Base-by-base conservation (phyloP, 2,888 invertebrate species). In the Ischnura elegans region DNA sequence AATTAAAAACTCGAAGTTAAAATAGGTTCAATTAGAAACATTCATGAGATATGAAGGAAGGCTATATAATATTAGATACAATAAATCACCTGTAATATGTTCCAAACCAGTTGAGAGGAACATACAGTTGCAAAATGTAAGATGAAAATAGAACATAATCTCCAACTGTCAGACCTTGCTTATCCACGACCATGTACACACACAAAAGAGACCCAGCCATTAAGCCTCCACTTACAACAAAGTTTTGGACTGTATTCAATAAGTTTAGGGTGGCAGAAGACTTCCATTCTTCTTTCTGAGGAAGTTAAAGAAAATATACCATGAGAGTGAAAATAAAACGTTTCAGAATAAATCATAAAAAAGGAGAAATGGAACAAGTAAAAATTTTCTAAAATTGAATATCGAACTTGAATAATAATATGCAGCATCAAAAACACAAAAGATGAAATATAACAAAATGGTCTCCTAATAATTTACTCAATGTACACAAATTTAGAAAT, bases 41-140 rank as follows among this genome's bases (percentile, higher is more conserved):
- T 19, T 51, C 13, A 51, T 19, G 4, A 10, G 13, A 19, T 6
- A 19, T 19, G 19, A 51, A 51, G 51, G 19, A 51, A 10, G 51
- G 8, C 8, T 8, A 51, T 51, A 19, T 51, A 19, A 5, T 51
- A 2, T 76, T 76, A 5, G 36, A 76, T 76, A 36, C 36, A 36
- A 25, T 25, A 0, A 87, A 95, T 95, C 95, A 98, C 98, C 99
- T 98, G 95, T 99, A 99, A 95, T 99, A 99, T 3, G 99, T 99
- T 47, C 99, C 99, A 95, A 99, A 99, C 98, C 98, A 99, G 96
- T 99, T 99, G 93, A 99, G 96, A 0, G 99, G 99, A 94, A 98
- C 98, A 95, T 99, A 99, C 45, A 99, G 96, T 95, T 99, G 99
- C 94, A 99, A 97, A 42, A 99, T 98, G 95, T 99, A 99, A 2